These are phyloP conservation scores for Mus spicilegus DNA, from an alignment of 2,113 vertebrate species.

Conservation along the genomic window DNA sequence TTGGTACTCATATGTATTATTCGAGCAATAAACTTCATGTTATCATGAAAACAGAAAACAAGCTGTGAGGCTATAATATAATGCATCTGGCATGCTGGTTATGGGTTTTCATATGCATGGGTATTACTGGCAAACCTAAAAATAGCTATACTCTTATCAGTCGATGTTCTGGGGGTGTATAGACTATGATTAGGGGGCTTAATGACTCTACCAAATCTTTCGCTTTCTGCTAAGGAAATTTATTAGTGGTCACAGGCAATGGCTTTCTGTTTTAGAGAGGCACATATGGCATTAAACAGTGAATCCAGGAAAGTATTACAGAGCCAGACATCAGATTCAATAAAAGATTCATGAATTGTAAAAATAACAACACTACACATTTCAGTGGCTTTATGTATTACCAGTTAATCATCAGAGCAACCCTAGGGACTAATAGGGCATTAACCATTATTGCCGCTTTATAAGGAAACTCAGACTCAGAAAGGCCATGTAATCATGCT, in stretches of 20 bases:
- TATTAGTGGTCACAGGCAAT: neutral
- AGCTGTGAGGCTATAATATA: slow-evolving; percentile 13
- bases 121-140: slow-evolving; percentile 27
- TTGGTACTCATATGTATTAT: slow-evolving; percentile 38
- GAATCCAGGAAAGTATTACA: neutral
- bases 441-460: neutral
- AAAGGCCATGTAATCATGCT: neutral
- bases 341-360: slow-evolving; percentile 22
- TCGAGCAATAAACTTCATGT: slow-evolving; percentile 31
- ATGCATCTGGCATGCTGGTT: neutral
- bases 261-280: slow-evolving; percentile 44
- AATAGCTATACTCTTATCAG: neutral
- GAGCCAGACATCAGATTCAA: slow-evolving; percentile 32
- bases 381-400: neutral
- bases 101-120: slow-evolving; percentile 12
- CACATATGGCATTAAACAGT: slow-evolving; percentile 25
- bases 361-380: neutral
- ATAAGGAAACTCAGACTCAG: neutral
- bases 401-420: slow-evolving; percentile 15
- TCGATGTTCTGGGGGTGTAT: neutral
- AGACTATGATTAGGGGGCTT: neutral
- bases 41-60: slow-evolving; percentile 11
- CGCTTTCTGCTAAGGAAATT: slow-evolving; percentile 48
- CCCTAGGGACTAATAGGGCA: neutral
- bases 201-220: neutral